Base-by-base conservation (phyloP, 2,888 invertebrate genomes). In the Drepanosiphum platanoidis region DNA sequence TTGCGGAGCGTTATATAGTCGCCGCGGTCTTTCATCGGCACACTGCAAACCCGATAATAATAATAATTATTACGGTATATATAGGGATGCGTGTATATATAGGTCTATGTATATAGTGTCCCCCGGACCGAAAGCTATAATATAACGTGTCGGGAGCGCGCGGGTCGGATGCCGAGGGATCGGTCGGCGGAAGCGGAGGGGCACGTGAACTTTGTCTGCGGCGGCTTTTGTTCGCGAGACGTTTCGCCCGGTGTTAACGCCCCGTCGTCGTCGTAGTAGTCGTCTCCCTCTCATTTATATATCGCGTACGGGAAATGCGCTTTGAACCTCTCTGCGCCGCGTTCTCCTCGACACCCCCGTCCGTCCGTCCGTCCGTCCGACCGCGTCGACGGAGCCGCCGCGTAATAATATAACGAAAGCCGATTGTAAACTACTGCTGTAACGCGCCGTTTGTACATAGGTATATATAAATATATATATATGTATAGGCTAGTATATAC, bases 181-280 rank as follows among this genome's bases (percentile, higher is more conserved):
- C 32, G 32, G 30, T 32, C 64, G n/a, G n/a, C 32, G 15, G 32
- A 30, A 27, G 3, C 61, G 61, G 61, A n/a, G 61, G 18, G 5
- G 46, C 74, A 30, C 83, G 83, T 75, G 83, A 75, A 84, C 83
- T 84, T 84, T 84, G 83, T 75, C 82, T n/a, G 39, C 74, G 7
- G 5, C 80, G 81, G 70, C 81, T 81, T 81, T 81, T 81, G 81
- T 81, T 46, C 81, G 81, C 81, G 81, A 71, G 80, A 68, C 80
- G 80, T 52, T 70, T 36, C 70, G 71, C 81, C 36, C 83, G 83
- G 74, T 52, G 83, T 75, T 84, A 84, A 77, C 75, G 78, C 78
- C 42, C 71, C n/a, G n/a, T n/a, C n/a, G n/a, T n/a, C n/a, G n/a
- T n/a, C n/a, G n/a, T n/a, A n/a, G n/a, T n/a, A n/a, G 71, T 70